A percentile compares a stretch with the other conserved stretches of the same genome.
Conservation (phyloP, 2,797 vertebrate species). For the Allobates femoralis region DNA sequence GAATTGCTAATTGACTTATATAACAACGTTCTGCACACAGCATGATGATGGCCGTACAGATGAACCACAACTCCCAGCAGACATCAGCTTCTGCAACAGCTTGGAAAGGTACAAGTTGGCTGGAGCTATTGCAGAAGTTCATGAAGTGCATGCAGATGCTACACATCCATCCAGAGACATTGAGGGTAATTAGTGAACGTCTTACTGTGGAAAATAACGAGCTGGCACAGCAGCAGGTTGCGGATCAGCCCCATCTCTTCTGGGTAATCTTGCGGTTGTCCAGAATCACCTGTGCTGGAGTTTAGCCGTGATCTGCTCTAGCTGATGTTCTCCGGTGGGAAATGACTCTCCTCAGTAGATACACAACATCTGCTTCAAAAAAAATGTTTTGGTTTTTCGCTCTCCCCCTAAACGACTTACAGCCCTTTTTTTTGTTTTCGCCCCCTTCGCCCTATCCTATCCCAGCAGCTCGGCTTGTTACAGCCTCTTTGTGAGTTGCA, state of each 20-base stretch:
- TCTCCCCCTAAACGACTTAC: slow-evolving; percentile 55
- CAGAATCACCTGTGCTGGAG: slow-evolving; percentile 50
- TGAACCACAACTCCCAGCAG: not conserved
- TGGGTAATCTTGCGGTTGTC: not conserved
- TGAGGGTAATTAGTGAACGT: not conserved
- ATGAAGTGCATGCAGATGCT: not conserved
- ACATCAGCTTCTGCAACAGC: not conserved
- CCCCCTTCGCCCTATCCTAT: slow-evolving; percentile 58
- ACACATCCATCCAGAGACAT: not conserved
- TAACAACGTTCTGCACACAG: not conserved
- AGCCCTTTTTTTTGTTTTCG: not conserved
- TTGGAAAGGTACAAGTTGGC: not conserved
- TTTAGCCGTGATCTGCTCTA: not conserved
- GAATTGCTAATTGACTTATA: not conserved
- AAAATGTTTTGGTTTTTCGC: slow-evolving; percentile 54
- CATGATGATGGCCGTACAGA: not conserved
- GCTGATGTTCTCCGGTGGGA: slow-evolving; percentile 63
- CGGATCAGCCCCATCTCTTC: slow-evolving; percentile 71
- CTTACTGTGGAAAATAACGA: slow-evolving; percentile 79
- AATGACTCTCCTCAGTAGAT: slow-evolving; percentile 67
- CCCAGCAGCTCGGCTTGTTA: slow-evolving; percentile 63
- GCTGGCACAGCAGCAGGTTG: slow-evolving; percentile 71
- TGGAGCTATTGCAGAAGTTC: not conserved
- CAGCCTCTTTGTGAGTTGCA: slow-evolving; percentile 50
- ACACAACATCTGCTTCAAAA: slow-evolving; percentile 52